These are phyloP conservation scores for Pachyuromys duprasi DNA, from an alignment of 2,797 vertebrate genomes.

Conservation along the genomic window DNA sequence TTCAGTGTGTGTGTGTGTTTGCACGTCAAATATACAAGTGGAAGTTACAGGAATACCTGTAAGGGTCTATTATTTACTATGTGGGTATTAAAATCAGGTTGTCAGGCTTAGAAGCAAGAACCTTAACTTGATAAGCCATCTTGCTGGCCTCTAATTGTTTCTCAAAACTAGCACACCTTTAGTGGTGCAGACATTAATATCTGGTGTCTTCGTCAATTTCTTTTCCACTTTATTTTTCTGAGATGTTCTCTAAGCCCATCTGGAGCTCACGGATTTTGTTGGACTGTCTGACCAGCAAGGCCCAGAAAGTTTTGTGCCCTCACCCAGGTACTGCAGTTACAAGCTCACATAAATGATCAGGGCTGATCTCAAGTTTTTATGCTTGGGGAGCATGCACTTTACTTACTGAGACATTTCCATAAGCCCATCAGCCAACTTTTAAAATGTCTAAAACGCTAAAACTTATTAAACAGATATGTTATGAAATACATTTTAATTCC, in stretches of 20 bases:
- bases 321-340: background rate
- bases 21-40: background rate
- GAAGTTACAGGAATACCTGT: background rate
- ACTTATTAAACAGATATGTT: background rate
- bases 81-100: background rate
- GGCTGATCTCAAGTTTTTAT: background rate
- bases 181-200: background rate
- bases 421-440: background rate
- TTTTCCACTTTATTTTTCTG: background rate
- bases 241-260: too few species aligned
- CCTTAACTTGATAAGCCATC: background rate
- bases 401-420: background rate
- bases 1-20: background rate
- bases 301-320: background rate
- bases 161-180: background rate
- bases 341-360: background rate
- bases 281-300: background rate
- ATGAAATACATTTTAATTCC: slow-evolving; percentile 15
- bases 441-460: slow-evolving; percentile 16
- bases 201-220: background rate
- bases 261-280: background rate
- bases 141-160: background rate
- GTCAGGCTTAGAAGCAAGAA: background rate
- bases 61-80: too few species aligned
- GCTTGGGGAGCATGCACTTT: background rate